Evolutionary conservation across 1,140 invertebrate genomes (phyloP).

Genomic region (Rhizoglyphus robini): DNA sequence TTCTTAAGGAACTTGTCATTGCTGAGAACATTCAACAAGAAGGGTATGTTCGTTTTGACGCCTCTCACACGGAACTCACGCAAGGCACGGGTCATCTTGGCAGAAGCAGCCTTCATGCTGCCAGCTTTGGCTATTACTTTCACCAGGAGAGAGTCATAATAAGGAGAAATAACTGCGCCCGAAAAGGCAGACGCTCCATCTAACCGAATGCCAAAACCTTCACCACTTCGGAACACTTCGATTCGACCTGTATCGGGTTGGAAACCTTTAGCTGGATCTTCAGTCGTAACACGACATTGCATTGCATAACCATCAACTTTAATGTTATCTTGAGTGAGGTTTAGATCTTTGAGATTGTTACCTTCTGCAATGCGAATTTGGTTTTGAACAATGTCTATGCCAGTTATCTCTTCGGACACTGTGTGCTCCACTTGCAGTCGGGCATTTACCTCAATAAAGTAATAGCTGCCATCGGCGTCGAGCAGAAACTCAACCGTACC

Average conservation of each 20-base stretch:
- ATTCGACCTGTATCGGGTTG: conserved; percentile 95
- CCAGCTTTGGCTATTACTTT: conserved; percentile 93
- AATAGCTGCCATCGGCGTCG: conserved; percentile 86
- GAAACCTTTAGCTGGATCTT: conserved; percentile 93
- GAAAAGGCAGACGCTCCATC: conserved; percentile 91
- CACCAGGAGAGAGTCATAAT: conserved; percentile 93
- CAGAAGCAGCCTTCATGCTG: conserved; percentile 72
- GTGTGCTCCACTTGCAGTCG: conserved; percentile 98
- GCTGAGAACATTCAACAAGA: conserved; percentile 88
- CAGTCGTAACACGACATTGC: conserved; percentile 96
- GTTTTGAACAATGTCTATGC: conserved; percentile 93
- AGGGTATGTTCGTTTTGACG: conserved; percentile 99
- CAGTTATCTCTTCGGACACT: conserved; percentile 97
- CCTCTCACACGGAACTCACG: conserved; percentile 93
- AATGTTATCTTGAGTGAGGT: conserved; percentile 81
- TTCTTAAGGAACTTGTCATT: conserved; percentile 94
- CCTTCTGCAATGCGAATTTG: conserved; percentile 94
- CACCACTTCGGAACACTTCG: conserved; percentile 88
- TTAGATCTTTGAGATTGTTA: conserved; percentile 78
- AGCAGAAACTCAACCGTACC: conserved; percentile 96
- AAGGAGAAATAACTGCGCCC: conserved; percentile 92
- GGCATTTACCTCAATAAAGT: conserved; percentile 99
- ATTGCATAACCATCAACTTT: conserved; percentile 72
- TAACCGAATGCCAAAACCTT: conserved; percentile 97
- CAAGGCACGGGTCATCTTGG: conserved; percentile 91